A percentile compares a stretch with the other conserved stretches of the same genome.
phyloP scores from a whole-genome alignment of 1,140 invertebrate genomes.

The Phortica variegata region DNA sequence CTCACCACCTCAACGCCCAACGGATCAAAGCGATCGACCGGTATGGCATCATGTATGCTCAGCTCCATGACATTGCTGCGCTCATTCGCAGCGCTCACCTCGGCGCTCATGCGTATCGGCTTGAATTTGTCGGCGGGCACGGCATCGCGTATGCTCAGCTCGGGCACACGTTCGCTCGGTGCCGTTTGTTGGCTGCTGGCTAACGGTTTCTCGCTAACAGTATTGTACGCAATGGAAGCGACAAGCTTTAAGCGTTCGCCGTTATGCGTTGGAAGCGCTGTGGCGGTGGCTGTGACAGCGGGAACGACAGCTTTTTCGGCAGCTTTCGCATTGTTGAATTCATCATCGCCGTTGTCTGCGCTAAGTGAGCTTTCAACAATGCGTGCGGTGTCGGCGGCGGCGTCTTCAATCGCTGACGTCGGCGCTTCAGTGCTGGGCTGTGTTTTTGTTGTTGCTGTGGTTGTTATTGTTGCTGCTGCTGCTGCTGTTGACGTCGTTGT shows the following conservation, averaged over 20 bases:
- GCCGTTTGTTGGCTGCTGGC: conserved; percentile 19
- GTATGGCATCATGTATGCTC: too few species aligned
- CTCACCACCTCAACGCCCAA: too few species aligned
- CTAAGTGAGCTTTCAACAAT: neutral
- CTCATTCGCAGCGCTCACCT: too few species aligned
- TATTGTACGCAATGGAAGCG: conserved; percentile 36
- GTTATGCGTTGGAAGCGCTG: conserved; percentile 19
- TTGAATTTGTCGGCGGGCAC: too few species aligned
- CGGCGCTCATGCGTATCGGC: too few species aligned
- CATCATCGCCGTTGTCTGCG: conserved; percentile 5
- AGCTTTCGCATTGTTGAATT: too few species aligned
- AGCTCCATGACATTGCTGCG: too few species aligned
- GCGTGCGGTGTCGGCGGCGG: neutral
- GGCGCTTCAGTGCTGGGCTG: conserved; percentile 14
- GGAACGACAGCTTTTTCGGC: neutral
- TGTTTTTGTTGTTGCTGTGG: conserved; percentile 10
- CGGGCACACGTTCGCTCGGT: neutral
- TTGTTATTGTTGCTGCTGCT: conserved; percentile 16
- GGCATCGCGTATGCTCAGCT: too few species aligned
- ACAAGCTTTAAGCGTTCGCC: conserved; percentile 49
- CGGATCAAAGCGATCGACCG: too few species aligned
- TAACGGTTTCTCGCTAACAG: conserved; percentile 1
- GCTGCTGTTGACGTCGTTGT: neutral
- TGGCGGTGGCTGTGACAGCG: conserved; percentile 9
- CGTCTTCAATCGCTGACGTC: conserved; percentile 16